Evolutionary conservation across 2,797 vertebrate genomes (phyloP).

Genomic region (Nasua narica): DNA sequence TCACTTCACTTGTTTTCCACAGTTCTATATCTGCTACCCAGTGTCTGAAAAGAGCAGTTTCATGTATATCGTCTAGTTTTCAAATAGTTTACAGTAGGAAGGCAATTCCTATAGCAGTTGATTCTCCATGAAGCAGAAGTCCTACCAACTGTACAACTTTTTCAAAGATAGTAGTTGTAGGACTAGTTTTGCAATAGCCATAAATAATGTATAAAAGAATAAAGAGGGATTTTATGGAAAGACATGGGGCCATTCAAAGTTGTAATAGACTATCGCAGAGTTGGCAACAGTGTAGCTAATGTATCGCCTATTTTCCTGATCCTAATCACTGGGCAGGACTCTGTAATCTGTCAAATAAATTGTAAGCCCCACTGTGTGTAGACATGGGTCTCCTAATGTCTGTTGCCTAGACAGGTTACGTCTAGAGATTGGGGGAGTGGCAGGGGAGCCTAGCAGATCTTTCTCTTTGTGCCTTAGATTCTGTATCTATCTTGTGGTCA

Average conservation of each 20-base stretch:
- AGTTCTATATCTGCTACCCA: not conserved
- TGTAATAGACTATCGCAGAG: not conserved
- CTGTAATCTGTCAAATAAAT: not conserved
- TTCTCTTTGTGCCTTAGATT: not conserved
- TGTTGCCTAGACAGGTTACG: not conserved
- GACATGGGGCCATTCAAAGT: not conserved
- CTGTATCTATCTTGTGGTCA: not conserved
- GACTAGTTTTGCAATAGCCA: not conserved
- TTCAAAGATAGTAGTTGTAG: not conserved
- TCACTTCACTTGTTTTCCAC: not conserved
- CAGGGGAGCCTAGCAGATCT: not conserved
- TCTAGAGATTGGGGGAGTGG: not conserved
- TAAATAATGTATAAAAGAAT: not conserved
- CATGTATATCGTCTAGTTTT: conserved; percentile 13
- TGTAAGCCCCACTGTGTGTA: not conserved
- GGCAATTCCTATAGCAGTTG: not conserved
- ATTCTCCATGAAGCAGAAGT: not conserved
- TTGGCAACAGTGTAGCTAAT: not conserved
- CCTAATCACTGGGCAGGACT: not conserved
- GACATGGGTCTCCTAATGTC: not conserved
- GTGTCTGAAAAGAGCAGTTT: not conserved
- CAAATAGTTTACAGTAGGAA: not conserved
- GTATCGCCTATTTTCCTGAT: not conserved
- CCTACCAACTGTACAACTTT: not conserved
- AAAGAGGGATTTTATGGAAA: not conserved